Base-by-base conservation (phyloP, 2,888 invertebrate genomes). In the Plebejus melissa region DNA sequence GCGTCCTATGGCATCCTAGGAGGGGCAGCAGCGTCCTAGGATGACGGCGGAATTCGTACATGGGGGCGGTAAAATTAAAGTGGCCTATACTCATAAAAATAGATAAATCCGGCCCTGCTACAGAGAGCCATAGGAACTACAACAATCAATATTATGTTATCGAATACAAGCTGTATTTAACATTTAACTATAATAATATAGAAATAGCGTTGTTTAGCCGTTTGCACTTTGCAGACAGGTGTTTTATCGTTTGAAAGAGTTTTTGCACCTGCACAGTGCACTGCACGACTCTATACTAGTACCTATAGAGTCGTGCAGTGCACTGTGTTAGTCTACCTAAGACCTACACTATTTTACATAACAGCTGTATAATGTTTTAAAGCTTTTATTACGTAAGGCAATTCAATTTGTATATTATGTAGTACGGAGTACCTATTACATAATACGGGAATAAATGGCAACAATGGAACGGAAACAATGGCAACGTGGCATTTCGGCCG, bases 141-240 rank as follows among this genome's bases (percentile, higher is more conserved):
- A 6, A 57, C 57, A 57, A n/a, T 57, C 57, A 57, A n/a, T 57
- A 57, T n/a, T 57, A 57, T 57, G 57, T 5, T n/a, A 57, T 57
- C 57, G 4, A 58, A 28, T 60, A 28, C 60, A 28, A 11, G 11
- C 32, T 65, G 32, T 65, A 7, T 13, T 65, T 32, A 22, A 32
- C 13, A 11, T 38, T 38, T 32, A 65, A 65, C 28, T 60, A 32
- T 32, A 32, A 32, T 32, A 22, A 60, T 60, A 60, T 60, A 60
- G 60, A 60, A 60, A 28, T 32, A 32, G 65, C 16, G 65, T 65
- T 65, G 32, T 60, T 60, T 28, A 22, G 65, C 65, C 32, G 32
- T 65, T 28, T 65, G 65, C 32, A 65, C 16, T 65, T 28, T 65
- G 65, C 32, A 65, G 65, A 36, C 65, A 65, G 65, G 36, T 65